These are phyloP conservation scores for Notechis scutatus DNA, from an alignment of 2,113 vertebrate species.

Conservation along the genomic window DNA sequence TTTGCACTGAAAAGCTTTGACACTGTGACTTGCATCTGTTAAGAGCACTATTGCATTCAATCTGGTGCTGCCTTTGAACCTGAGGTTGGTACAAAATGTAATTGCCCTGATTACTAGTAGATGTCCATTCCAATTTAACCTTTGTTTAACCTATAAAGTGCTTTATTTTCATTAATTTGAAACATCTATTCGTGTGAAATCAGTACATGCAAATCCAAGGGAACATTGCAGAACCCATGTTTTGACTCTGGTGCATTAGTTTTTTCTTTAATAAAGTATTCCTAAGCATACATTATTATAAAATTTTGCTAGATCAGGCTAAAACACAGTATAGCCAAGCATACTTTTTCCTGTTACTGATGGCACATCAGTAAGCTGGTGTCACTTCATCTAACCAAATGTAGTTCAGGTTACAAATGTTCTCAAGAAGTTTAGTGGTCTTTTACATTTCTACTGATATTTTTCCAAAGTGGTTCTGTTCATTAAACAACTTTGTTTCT, in stretches of 20 bases:
- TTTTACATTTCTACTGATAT: background rate
- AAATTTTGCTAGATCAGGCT: background rate
- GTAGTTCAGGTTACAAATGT: background rate
- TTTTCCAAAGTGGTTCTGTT: background rate
- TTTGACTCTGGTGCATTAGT: background rate
- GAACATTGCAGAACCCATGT: background rate
- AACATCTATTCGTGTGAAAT: background rate
- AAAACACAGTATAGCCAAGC: background rate
- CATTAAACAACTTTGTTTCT: background rate
- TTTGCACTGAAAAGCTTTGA: background rate
- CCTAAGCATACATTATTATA: background rate
- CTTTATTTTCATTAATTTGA: background rate
- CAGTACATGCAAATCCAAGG: background rate
- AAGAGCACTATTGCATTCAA: background rate
- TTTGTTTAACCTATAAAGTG: background rate
- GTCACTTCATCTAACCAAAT: background rate
- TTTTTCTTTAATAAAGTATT: background rate
- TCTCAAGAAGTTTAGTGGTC: background rate
- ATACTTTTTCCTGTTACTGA: background rate
- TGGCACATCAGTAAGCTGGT: background rate
- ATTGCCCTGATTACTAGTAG: background rate
- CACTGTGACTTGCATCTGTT: background rate
- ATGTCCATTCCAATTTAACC: background rate
- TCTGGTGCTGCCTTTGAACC: background rate
- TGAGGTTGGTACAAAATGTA: background rate